These are phyloP conservation scores for Halichoeres trimaculatus DNA, from an alignment of 2,113 vertebrate genomes.

Conservation along the genomic window DNA sequence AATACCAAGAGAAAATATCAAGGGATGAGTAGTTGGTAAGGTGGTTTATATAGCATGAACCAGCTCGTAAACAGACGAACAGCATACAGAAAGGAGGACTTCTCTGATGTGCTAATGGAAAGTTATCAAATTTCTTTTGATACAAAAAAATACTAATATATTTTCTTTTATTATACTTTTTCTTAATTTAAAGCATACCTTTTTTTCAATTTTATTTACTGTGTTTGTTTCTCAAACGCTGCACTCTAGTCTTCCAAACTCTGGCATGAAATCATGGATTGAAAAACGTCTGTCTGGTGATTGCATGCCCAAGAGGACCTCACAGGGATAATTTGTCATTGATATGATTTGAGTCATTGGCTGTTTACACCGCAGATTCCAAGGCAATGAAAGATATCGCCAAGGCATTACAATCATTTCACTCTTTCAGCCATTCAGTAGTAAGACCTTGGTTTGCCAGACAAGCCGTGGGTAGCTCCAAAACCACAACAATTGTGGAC, in stretches of 20 bases:
- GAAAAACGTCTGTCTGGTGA: slow-evolving; percentile 22
- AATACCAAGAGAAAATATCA: too few relatives aligned
- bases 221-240: not conserved
- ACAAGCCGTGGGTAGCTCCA: slow-evolving; percentile 31
- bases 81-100: too few relatives aligned
- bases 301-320: slow-evolving; percentile 37
- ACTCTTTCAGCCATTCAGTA: slow-evolving; percentile 37
- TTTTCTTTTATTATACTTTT: too few relatives aligned
- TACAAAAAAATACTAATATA: not conserved
- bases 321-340: slow-evolving; percentile 45
- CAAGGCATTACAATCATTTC: slow-evolving; percentile 39
- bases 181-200: not conserved
- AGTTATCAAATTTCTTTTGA: not conserved
- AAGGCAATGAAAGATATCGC: slow-evolving; percentile 42
- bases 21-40: too few relatives aligned
- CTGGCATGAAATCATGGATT: slow-evolving; percentile 18
- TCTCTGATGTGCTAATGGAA: too few relatives aligned
- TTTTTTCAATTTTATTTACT: not conserved
- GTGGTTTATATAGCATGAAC: too few relatives aligned
- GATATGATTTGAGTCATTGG: slow-evolving; percentile 42
- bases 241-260: not conserved
- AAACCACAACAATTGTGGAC: slow-evolving; percentile 52
- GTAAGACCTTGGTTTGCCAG: slow-evolving; percentile 20
- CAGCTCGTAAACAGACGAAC: too few relatives aligned
- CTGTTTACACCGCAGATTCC: slow-evolving; percentile 49